Conservation (phyloP, 2,113 vertebrate genomes). For the Corythaixoides concolor region DNA sequence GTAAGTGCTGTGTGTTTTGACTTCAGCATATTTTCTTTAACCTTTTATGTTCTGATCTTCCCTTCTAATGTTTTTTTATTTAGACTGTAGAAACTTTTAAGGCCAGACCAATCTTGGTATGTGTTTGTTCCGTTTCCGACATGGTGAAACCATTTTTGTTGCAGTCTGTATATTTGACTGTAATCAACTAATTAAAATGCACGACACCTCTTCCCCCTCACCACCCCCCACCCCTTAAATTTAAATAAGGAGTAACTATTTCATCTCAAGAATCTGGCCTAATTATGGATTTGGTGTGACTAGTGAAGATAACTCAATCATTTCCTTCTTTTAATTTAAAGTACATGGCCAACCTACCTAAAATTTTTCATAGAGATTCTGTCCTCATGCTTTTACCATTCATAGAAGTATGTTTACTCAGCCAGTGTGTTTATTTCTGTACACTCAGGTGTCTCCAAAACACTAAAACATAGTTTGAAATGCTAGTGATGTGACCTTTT, state of each 20-base stretch:
- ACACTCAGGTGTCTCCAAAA: neutral
- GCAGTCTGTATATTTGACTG: neutral
- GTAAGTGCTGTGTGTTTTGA: neutral
- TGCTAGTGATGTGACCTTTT: neutral
- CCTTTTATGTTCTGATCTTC: neutral
- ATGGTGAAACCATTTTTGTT: neutral
- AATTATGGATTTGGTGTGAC: neutral
- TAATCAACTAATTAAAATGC: neutral
- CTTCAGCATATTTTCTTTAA: neutral
- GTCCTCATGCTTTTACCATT: neutral
- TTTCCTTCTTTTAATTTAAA: neutral
- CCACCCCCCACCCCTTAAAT: neutral
- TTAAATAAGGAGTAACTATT: neutral
- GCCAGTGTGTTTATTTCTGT: neutral
- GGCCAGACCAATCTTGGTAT: too few species aligned
- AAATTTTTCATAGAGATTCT: neutral
- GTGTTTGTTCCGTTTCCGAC: neutral
- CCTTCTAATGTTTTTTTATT: neutral
- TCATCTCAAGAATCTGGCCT: neutral
- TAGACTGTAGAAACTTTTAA: neutral
- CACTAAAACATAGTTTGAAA: neutral
- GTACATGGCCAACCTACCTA: neutral
- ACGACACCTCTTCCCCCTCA: rapidly evolving
- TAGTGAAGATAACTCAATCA: neutral
- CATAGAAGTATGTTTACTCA: neutral